Evolutionary conservation across 1,140 invertebrate genomes (phyloP).

Genomic region (Achatina immaculata): DNA sequence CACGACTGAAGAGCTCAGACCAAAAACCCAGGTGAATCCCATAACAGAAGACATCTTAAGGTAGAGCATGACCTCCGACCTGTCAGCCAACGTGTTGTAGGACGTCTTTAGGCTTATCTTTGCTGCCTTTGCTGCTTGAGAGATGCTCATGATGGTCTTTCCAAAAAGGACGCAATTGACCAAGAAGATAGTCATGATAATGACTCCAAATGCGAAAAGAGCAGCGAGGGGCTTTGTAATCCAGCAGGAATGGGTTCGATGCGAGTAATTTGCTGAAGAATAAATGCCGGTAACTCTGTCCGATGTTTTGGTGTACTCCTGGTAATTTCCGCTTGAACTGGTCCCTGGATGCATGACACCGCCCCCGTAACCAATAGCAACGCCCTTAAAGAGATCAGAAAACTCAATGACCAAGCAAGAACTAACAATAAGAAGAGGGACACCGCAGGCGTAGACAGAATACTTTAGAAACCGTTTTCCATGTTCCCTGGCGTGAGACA

Average conservation of each 20-base stretch:
- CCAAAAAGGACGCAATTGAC: slow-evolving; percentile 68
- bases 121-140: slow-evolving; percentile 65
- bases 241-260: slow-evolving; percentile 68
- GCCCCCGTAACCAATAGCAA: slow-evolving; percentile 56
- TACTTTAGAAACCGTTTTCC: slow-evolving; percentile 72
- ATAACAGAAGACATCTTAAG: slow-evolving; percentile 73
- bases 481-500: slow-evolving; percentile 49
- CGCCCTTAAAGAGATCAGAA: slow-evolving; percentile 54
- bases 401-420: slow-evolving; percentile 73
- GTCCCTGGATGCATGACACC: neutral
- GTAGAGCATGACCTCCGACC: slow-evolving; percentile 74
- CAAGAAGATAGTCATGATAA: slow-evolving; percentile 66
- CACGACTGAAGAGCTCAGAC: slow-evolving; percentile 65
- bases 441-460: slow-evolving; percentile 74
- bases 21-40: slow-evolving; percentile 72
- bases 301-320: neutral
- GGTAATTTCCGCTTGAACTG: neutral
- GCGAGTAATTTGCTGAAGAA: neutral
- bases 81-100: slow-evolving; percentile 50
- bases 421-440: slow-evolving; percentile 72
- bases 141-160: slow-evolving; percentile 73
- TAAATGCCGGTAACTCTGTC: neutral
- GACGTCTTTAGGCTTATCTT: slow-evolving; percentile 53
- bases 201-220: slow-evolving; percentile 68
- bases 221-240: slow-evolving; percentile 66